Evolutionary conservation across 2,113 vertebrate genomes (phyloP).

Genomic region (Trachemys scripta): DNA sequence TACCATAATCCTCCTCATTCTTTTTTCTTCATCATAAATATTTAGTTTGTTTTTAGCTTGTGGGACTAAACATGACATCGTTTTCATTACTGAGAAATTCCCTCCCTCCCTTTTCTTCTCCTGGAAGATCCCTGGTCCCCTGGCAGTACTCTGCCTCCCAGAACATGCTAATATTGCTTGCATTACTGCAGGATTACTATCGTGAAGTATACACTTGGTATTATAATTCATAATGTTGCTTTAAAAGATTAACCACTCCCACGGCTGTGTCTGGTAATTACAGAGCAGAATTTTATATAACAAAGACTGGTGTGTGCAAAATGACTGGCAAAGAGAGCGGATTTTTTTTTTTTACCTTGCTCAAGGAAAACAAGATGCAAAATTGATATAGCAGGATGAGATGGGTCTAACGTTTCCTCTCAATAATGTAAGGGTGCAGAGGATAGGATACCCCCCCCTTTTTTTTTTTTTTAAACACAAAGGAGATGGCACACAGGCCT

Average conservation of each 20-base stretch:
- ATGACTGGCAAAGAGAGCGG: slow-evolving; percentile 59
- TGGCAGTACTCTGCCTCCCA: slow-evolving; percentile 70
- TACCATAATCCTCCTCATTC: slow-evolving; percentile 73
- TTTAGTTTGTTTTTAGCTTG: slow-evolving; percentile 77
- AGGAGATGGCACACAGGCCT: slow-evolving; percentile 42
- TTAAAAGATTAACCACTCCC: slow-evolving; percentile 82
- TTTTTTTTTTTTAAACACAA: not conserved
- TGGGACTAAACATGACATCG: slow-evolving; percentile 71
- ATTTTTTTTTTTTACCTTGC: slow-evolving; percentile 59
- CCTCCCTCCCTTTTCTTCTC: slow-evolving; percentile 71
- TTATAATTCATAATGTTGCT: slow-evolving; percentile 81
- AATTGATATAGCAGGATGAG: slow-evolving; percentile 34
- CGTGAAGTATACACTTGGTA: slow-evolving; percentile 78
- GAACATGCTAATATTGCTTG: slow-evolving; percentile 78
- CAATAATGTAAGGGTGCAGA: not conserved
- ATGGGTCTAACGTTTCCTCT: not conserved
- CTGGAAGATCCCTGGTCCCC: slow-evolving; percentile 68
- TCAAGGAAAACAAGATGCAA: slow-evolving; percentile 61
- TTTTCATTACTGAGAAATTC: slow-evolving; percentile 71
- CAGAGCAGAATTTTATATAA: slow-evolving; percentile 57
- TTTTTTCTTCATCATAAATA: slow-evolving; percentile 74
- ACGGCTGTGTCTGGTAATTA: slow-evolving; percentile 72
- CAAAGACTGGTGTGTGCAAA: slow-evolving; percentile 43
- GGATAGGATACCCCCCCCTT: not conserved
- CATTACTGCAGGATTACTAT: slow-evolving; percentile 78